Percentiles rank a stretch among this genome's conserved stretches.
phyloP scores from a whole-genome alignment of 2,888 invertebrate species.

The Cosmopolites sordidus region DNA sequence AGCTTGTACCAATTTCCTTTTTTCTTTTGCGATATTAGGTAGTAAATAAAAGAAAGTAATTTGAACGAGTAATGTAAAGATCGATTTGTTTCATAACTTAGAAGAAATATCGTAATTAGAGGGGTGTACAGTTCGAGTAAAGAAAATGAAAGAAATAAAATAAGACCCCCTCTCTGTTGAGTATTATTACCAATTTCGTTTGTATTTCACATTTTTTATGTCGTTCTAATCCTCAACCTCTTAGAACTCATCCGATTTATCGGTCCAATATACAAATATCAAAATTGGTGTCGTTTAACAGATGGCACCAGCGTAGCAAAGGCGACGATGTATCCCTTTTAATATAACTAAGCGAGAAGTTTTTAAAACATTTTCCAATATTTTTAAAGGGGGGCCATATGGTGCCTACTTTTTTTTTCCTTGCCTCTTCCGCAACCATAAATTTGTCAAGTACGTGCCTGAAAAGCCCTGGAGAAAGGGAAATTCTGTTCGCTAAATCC shows the following conservation, averaged over 20 bases:
- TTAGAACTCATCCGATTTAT: constrained; percentile 10
- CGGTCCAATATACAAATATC: constrained; percentile 18
- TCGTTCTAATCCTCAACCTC: no score
- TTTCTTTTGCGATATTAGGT: constrained; percentile 4
- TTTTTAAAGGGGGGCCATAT: constrained; percentile 28
- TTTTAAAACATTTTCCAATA: constrained; percentile 27
- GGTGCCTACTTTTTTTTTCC: constrained; percentile 15
- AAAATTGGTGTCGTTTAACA: constrained; percentile 18
- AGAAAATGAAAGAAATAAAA: no score
- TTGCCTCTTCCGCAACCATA: constrained; percentile 23
- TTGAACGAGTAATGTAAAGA: neutral
- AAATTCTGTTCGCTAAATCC: constrained; percentile 27
- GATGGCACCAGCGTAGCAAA: constrained; percentile 14
- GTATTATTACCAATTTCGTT: no score
- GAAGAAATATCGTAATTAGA: no score
- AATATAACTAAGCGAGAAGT: constrained; percentile 24
- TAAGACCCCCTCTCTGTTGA: no score
- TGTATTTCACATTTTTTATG: no score
- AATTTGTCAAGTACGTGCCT: constrained; percentile 33
- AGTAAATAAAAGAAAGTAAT: neutral
- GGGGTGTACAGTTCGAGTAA: no score
- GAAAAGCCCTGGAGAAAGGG: constrained; percentile 29
- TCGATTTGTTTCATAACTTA: no score
- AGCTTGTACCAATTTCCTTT: no score
- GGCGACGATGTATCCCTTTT: constrained; percentile 23